Evolutionary conservation across 2,797 vertebrate species (phyloP), one percentile per base, ranked within the genome.

Genomic region (Scolopax bukidnonensis): DNA sequence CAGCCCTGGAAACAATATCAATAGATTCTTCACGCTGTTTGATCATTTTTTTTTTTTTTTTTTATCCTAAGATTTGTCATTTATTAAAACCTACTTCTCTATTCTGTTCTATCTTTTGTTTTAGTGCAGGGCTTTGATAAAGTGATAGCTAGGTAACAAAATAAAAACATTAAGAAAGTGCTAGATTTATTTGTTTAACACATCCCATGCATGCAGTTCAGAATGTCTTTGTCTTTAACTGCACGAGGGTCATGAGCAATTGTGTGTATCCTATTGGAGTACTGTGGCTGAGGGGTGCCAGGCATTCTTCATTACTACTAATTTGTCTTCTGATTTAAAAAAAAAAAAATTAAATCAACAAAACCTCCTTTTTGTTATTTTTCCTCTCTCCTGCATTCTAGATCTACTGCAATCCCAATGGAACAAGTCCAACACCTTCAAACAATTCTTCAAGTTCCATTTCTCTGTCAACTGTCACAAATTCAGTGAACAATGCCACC

Each of bases 401-500:
- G 98, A 97, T 97, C 86, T 96, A 96, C 93, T 98, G 96, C 30
- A 16, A 81, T 68, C 0, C 4, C 74, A 91, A 95, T 91, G 95
- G 60, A 91, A 50, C 96, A 81, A 57, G 28, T 94, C 24, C 43
- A 89, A 65, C 93, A 56, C 16, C 70, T 87, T 63, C 84, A 76
- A 76, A 48, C 95, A 97, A 82, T 87, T 80, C 85, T 74, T 86
- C 96, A 79, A 95, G 27, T 92, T 89, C 95, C 91, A 95, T 93
- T 74, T 87, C 92, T 91, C 50, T 90, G 87, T 84, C 96, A 95
- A 59, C 94, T 76, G 57, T 80, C 75, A 89, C 97, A 67, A 97
- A 80, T 93, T 90, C 97, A 93, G 28, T 96, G 97, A 84, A 97
- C 91, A 98, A 98, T 94, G 68, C 92, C 90, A 98, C 96, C 71